Base-by-base conservation (phyloP, 2,888 invertebrate species). In the Papilio demoleus region DNA sequence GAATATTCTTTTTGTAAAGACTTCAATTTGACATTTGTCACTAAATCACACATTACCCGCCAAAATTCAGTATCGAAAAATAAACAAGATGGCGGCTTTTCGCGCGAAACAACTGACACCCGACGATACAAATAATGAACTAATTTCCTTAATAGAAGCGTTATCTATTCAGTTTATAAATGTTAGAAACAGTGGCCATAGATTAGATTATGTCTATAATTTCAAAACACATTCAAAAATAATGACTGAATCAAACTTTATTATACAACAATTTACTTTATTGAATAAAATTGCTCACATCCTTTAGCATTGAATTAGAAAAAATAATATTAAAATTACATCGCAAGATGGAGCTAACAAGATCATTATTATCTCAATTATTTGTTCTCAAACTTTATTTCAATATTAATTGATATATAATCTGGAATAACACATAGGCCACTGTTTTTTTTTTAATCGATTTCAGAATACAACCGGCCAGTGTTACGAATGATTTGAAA, bases 171-270 rank as follows among this genome's bases (percentile, higher is more conserved):
- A 50, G 40, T 60, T 53, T 38, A 59, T 24, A 14, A 60, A 62
- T n/a, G 62, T 34, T 56, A 62, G 38, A 68, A 63, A 45, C 56
- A 53, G 40, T 22, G n/a, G 53, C 34, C 53, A 17, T 14, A 8
- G 67, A 68, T 68, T 58, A 68, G 67, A 63, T 68, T 56, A 67
- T 22, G 53, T 53, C 24, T 42, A 40, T 24, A 58, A 14, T 59
- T 34, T 31, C 17, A 34, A n/a, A 36, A 63, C 45, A 31, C 17
- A 40, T 22, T 50, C 24, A 8, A 24, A n/a, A 5, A 24, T 40
- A 36, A 60, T 50, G 58, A 38, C 17, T 12, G 17, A 9, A 60
- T 11, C 59, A 66, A 14, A 34, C 31, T 22, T 42, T 31, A 67
- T 62, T 62, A 62, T 56, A 5, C 31, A 2, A 31, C 62, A 62